Evolutionary conservation across 2,888 invertebrate species (phyloP).

Genomic region (Acleris holmiana): DNA sequence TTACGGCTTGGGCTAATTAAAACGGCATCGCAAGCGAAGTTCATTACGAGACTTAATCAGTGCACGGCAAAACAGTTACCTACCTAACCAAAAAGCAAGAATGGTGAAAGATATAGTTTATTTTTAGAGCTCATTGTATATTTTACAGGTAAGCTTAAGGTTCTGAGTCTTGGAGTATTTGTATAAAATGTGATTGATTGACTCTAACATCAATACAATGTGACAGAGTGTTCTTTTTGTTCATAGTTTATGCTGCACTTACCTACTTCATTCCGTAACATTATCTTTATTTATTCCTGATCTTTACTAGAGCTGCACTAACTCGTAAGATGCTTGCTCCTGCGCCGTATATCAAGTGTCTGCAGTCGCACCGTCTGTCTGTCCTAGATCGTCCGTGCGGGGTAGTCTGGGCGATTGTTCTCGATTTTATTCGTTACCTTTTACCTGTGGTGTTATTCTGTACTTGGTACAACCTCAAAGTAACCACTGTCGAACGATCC

Average conservation of each 20-base stretch:
- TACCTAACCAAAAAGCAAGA: slow-evolving; percentile 58
- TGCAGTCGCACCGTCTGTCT: slow-evolving; percentile 23
- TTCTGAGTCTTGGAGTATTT: background rate
- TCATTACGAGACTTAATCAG: slow-evolving; percentile 75
- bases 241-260: no score
- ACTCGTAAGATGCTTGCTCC: slow-evolving; percentile 17
- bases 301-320: slow-evolving; percentile 24
- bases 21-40: slow-evolving; percentile 70
- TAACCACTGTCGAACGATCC: no score
- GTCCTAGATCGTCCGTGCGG: slow-evolving; percentile 52
- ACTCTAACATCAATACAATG: no score
- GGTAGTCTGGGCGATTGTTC: slow-evolving; percentile 54
- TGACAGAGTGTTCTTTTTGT: no score
- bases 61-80: slow-evolving; percentile 72
- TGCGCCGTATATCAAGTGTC: slow-evolving; percentile 23
- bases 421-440: slow-evolving; percentile 50
- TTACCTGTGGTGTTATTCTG: slow-evolving; percentile 46
- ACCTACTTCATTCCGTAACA: no score
- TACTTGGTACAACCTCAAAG: background rate
- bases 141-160: slow-evolving; percentile 35
- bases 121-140: slow-evolving; percentile 53
- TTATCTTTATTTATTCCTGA: slow-evolving; percentile 3
- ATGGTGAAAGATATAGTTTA: slow-evolving; percentile 56
- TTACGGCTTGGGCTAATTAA: slow-evolving; percentile 65
- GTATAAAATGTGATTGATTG: no score